These are phyloP conservation scores for Ammodytes dubius DNA, from an alignment of 2,113 vertebrate genomes.

Conservation along the genomic window DNA sequence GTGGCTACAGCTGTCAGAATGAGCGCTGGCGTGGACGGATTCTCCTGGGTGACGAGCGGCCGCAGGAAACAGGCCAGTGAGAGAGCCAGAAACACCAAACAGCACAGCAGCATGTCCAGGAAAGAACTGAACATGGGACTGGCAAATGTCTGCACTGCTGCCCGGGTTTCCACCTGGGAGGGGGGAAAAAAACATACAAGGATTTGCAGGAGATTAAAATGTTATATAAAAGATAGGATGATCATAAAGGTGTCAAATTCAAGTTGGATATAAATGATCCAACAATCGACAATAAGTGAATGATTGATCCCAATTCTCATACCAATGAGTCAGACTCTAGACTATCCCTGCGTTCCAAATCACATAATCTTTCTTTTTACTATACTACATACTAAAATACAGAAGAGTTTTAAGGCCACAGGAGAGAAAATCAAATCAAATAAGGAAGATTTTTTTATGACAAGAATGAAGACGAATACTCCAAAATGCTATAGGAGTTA, in stretches of 20 bases:
- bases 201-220: not conserved
- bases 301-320: not conserved
- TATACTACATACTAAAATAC: too few relatives aligned
- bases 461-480: too few relatives aligned
- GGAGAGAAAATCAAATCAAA: too few relatives aligned
- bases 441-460: too few relatives aligned
- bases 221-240: not conserved
- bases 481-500: too few relatives aligned
- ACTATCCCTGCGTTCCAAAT: not conserved
- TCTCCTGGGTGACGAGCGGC: conserved; percentile 77
- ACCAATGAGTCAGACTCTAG: not conserved
- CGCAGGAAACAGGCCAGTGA: conserved; percentile 94
- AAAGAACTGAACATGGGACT: conserved; percentile 96
- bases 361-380: too few relatives aligned
- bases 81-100: conserved; percentile 92
- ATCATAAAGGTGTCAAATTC: not conserved
- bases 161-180: conserved; percentile 79
- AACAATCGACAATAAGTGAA: not conserved
- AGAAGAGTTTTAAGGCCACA: too few relatives aligned
- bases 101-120: conserved; percentile 94
- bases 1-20: conserved; percentile 85
- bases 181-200: not conserved
- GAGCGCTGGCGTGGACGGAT: conserved; percentile 83
- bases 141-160: conserved; percentile 92
- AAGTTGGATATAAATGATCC: not conserved